Percentiles rank a stretch among this genome's conserved stretches.
Conservation (phyloP, 1,140 invertebrate genomes). For the Euura saliciscinereae region DNA sequence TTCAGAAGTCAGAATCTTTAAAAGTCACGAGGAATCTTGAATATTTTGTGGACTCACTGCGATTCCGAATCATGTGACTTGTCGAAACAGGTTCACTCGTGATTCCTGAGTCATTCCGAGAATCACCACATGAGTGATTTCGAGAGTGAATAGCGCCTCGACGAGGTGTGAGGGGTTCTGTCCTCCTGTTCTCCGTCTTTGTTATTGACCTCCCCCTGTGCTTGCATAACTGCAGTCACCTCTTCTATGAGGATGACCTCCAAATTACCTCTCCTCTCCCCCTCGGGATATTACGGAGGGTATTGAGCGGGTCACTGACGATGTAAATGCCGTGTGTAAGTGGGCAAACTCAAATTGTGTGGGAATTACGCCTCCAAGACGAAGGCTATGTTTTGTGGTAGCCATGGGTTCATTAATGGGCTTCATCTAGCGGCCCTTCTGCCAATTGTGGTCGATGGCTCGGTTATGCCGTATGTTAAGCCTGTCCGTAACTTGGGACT, state of each 20-base stretch:
- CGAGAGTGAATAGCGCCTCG: too few relatives aligned
- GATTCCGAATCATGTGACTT: too few relatives aligned
- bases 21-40: too few relatives aligned
- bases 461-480: background rate
- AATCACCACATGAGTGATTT: background rate
- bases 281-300: background rate
- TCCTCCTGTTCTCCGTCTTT: slow-evolving; percentile 18
- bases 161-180: too few relatives aligned
- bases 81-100: too few relatives aligned
- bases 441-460: background rate
- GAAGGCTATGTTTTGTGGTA: slow-evolving; percentile 4
- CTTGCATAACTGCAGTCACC: background rate
- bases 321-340: background rate
- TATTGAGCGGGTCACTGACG: background rate
- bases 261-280: background rate
- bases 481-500: background rate
- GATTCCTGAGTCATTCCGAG: too few relatives aligned
- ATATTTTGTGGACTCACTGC: too few relatives aligned
- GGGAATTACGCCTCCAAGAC: background rate
- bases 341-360: background rate
- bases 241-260: slow-evolving; percentile 8
- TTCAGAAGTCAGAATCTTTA: too few relatives aligned
- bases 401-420: background rate
- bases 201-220: slow-evolving; percentile 19
- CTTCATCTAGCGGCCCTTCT: background rate